Evolutionary conservation across 1,140 invertebrate genomes (phyloP).

Genomic region (Andrena cerasifolii): DNA sequence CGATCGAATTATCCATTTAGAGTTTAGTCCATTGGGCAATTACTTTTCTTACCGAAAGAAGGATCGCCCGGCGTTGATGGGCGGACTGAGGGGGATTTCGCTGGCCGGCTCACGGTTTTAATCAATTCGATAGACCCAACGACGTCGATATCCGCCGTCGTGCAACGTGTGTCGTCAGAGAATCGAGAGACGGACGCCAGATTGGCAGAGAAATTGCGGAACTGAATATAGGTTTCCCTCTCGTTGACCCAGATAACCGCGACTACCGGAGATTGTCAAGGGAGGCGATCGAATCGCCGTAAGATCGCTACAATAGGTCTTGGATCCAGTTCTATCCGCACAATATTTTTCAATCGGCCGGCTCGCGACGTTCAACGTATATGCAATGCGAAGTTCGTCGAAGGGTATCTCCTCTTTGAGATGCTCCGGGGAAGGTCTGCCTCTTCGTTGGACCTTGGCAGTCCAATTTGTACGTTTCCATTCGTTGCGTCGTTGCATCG

Average conservation of each 20-base stretch:
- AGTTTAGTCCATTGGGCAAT: too few relatives aligned
- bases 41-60: not conserved
- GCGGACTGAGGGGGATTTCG: not conserved
- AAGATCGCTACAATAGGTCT: slow-evolving; percentile 42
- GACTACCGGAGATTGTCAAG: slow-evolving; percentile 42
- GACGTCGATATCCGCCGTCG: not conserved
- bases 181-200: slow-evolving; percentile 30
- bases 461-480: too few relatives aligned
- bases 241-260: slow-evolving; percentile 62
- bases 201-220: slow-evolving; percentile 45
- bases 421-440: not conserved
- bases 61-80: not conserved
- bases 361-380: not conserved
- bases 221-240: slow-evolving; percentile 52
- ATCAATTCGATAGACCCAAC: not conserved
- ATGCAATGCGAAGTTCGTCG: not conserved
- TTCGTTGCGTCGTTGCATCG: too few relatives aligned
- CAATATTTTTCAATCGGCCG: slow-evolving; percentile 4
- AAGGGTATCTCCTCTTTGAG: not conserved
- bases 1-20: too few relatives aligned
- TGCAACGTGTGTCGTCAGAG: too few relatives aligned
- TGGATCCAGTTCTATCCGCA: not conserved
- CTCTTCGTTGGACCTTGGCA: not conserved
- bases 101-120: not conserved
- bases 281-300: slow-evolving; percentile 35